phyloP scores from a whole-genome alignment of 2,113 vertebrate genomes.

The Pantherophis guttatus region DNA sequence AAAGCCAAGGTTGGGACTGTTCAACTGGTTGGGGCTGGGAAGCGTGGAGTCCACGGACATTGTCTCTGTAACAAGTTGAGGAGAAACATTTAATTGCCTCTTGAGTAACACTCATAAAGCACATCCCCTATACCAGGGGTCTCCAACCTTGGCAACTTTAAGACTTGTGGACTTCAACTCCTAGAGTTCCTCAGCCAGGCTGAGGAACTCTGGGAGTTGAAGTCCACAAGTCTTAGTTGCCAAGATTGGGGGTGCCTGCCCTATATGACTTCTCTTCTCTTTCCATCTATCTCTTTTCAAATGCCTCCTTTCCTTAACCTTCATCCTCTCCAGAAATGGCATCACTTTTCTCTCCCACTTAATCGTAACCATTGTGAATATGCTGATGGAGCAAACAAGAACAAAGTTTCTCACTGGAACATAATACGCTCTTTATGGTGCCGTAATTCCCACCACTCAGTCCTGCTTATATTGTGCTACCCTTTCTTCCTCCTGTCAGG shows the following conservation, averaged over 20 bases:
- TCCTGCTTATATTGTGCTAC: not conserved
- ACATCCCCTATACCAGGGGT: not conserved
- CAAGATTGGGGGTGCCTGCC: too few species aligned
- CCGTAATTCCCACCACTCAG: not conserved
- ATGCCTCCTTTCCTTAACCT: not conserved
- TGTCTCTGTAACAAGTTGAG: constrained; percentile 71
- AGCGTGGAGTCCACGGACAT: constrained; percentile 91
- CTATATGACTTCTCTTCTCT: too few species aligned
- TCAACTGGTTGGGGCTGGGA: constrained; percentile 86
- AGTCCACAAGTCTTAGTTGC: too few species aligned
- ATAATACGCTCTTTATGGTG: not conserved
- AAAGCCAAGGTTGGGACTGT: constrained; percentile 81
- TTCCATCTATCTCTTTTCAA: too few species aligned
- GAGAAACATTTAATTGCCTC: not conserved
- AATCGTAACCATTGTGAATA: not conserved
- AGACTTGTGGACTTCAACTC: too few species aligned
- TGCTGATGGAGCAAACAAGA: not conserved
- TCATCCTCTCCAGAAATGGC: not conserved
- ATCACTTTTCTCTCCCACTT: not conserved
- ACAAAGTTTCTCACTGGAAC: not conserved
- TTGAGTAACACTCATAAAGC: not conserved
- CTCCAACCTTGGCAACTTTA: too few species aligned
- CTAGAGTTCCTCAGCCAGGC: too few species aligned
- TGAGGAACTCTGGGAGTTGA: too few species aligned
- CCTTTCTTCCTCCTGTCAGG: too few species aligned